Base-by-base conservation (phyloP, 2,113 vertebrate species). In the Mandrillus leucophaeus region DNA sequence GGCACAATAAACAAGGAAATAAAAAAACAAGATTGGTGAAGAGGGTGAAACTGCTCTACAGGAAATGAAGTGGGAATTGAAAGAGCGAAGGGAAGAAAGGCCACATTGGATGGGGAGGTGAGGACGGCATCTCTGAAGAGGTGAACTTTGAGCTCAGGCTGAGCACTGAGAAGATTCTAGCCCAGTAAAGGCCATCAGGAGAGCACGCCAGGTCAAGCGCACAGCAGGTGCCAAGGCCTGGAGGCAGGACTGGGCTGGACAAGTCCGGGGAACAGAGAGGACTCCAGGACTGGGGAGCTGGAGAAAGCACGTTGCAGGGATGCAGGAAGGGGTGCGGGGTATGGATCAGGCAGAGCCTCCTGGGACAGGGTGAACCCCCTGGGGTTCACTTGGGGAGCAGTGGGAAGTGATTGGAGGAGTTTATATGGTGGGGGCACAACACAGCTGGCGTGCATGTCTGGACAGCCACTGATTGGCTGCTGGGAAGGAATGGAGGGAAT, bases 341-440 rank as follows among this genome's bases (percentile, higher is more conserved):
- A 12, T 25, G 20, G 38, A 20, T 73, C 52, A 23, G 52, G 38
- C 38, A 61, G 5, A 11, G 23, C 12, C 72, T 45, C 12, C 13
- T 23, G 38, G 38, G 5, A 14, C 45, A 90, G 32, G n/a, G 11
- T 1, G 3, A n/a, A 43, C n/a, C n/a, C 57, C 7, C 30, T 23
- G 11, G 68, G 35, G 40, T 52, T 35, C 64, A 3, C 1, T 0
- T 25, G 6, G 57, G 57, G 23, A 23, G 38, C 0, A 0, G 17
- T 11, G 8, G 55, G 45, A 23, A 43, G 17, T 1, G 8, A 25
- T 0, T 30, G 13, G 59, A 68, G 40, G 18, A 16, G 16, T 20
- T 52, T 43, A 5, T 18, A 3, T 0, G 1, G 18, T 2, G 16
- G 25, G 14, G 64, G n/a, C 0, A 0, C 17, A 3, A 6, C 12